Base-by-base conservation (phyloP, 2,888 invertebrate genomes). In the Conchocele bisecta region DNA sequence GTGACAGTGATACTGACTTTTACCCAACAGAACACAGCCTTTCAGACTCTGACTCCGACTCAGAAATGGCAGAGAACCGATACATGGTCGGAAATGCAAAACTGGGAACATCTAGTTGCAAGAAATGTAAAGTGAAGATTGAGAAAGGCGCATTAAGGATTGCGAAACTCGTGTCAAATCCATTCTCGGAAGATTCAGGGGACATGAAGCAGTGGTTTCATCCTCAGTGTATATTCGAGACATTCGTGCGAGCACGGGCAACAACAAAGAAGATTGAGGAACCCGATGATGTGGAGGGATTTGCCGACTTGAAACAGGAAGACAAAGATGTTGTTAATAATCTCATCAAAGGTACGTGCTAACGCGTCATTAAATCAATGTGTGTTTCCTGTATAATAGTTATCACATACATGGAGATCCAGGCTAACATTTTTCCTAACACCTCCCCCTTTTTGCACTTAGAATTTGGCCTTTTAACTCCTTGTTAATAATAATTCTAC, bases 121-220 rank as follows among this genome's bases (percentile, higher is more conserved):
- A 97, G 90, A 96, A 95, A 85, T 97, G 97, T 90, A 97, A 97
- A 92, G 92, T 93, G 68, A 95, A 95, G 86, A 95, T 96, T 85
- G 93, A 93, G 0, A 93, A 94, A 86, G 95, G 94, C 24, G 93
- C 94, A 68, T 86, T 96, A 46, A 93, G 97, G 65, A 92, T 97
- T 48, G 97, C 95, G 0, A 97, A 96, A 83, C 86, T 96, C 20
- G 93, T 94, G 4, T 91, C 94, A 0, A 97, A 96, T 91, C 96
- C 96, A 0, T 97, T 96, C 87, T 94, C 93, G 15, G 93, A 93
- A 31, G 94, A 93, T 85, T 94, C 93, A 22, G 94, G 94, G 0
- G 94, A 94, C 44, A 96, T 97, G 96, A 97, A 96, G 90, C 93
- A 94, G 79, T 97, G 96, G 87, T 93, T 95, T 89, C 97, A 97